Conservation (phyloP, 2,797 vertebrate species). For the Poecilia velifera region DNA sequence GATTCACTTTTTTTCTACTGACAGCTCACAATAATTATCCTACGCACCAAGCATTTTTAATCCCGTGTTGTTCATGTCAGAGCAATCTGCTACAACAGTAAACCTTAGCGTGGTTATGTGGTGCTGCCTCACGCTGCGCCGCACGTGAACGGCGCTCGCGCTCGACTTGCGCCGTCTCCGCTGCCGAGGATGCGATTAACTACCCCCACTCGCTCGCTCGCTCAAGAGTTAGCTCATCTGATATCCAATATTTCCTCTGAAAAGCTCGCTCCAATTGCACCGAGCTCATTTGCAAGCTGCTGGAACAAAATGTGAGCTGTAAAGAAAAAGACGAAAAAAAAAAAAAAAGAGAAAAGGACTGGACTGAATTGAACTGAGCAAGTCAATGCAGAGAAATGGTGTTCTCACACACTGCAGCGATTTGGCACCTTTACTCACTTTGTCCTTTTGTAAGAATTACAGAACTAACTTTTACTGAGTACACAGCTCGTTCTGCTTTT, state of each 20-base stretch:
- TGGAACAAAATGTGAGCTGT: conserved; percentile 1
- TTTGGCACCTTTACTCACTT: background rate
- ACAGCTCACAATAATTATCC: background rate
- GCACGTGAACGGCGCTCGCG: conserved; percentile 71
- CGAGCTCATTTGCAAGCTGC: conserved; percentile 16
- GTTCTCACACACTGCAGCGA: background rate
- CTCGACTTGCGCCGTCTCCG: conserved; percentile 61
- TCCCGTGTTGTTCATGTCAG: background rate
- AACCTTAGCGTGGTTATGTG: conserved; percentile 11
- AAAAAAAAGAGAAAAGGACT: conserved; percentile 1
- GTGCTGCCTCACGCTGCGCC: conserved; percentile 70
- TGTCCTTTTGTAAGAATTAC: background rate
- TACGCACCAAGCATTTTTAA: background rate
- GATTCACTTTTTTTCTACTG: background rate
- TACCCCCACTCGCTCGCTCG: conserved; percentile 52
- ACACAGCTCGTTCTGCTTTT: background rate
- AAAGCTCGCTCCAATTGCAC: conserved; percentile 33
- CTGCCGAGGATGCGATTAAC: conserved; percentile 52
- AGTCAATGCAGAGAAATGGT: background rate
- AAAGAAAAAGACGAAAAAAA: conserved; percentile 7
- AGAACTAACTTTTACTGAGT: background rate
- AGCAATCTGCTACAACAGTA: background rate
- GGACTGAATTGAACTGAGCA: conserved; percentile 18
- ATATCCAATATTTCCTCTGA: conserved; percentile 51
- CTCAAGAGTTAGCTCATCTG: conserved; percentile 43